Conservation (phyloP, 2,888 invertebrate genomes). For the Cephus spinipes region DNA sequence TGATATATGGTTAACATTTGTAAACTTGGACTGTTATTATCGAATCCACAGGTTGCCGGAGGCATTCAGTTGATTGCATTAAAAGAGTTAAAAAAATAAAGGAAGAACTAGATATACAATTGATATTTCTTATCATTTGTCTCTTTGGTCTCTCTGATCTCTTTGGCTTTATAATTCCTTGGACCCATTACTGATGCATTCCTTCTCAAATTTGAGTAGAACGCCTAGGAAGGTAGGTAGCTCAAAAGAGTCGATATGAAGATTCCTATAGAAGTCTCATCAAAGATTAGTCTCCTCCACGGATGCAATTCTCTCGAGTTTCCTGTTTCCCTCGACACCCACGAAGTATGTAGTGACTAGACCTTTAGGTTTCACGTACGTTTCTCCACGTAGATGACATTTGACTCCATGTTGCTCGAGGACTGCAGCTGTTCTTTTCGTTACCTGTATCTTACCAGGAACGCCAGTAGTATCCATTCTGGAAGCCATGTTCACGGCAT, state of each 20-base stretch:
- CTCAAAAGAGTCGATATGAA: background rate
- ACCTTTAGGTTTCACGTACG: slow-evolving; percentile 79
- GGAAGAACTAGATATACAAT: background rate
- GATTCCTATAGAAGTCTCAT: slow-evolving; percentile 18
- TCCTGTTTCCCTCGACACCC: slow-evolving; percentile 71
- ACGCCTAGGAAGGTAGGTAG: background rate
- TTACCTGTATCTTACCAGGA: slow-evolving; percentile 82
- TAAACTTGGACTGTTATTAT: background rate
- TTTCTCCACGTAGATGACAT: slow-evolving; percentile 78
- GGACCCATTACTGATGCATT: background rate
- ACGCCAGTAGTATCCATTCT: slow-evolving; percentile 95
- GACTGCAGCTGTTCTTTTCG: slow-evolving; percentile 78
- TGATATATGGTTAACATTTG: background rate
- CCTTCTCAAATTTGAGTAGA: background rate
- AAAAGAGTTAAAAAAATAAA: background rate
- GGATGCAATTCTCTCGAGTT: slow-evolving; percentile 46
- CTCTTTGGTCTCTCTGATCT: slow-evolving; percentile 41
- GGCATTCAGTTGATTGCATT: background rate
- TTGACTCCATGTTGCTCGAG: slow-evolving; percentile 76
- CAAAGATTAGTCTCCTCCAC: slow-evolving; percentile 55
- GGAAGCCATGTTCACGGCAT: slow-evolving; percentile 96
- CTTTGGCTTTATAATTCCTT: slow-evolving; percentile 3
- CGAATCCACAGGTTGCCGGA: background rate
- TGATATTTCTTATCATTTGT: slow-evolving; percentile 2
- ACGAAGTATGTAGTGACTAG: slow-evolving; percentile 81